Conservation (phyloP, 1,140 invertebrate species). For the Solenopsis fugax region DNA sequence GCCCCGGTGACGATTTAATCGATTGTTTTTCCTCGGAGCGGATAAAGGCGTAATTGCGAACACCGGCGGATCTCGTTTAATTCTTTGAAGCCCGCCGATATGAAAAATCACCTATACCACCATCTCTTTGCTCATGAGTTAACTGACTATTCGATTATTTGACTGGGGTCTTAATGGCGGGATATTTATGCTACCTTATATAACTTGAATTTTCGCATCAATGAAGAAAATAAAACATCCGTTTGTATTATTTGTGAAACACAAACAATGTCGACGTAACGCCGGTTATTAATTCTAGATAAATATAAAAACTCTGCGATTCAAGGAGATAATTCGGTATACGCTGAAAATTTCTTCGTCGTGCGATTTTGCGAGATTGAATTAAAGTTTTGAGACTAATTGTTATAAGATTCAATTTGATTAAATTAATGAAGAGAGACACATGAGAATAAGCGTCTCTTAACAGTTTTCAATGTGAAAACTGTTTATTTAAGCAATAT, state of each 20-base stretch:
- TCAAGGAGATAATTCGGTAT: not conserved
- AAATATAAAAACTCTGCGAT: not conserved
- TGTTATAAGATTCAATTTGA: not conserved
- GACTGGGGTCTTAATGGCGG: slow-evolving; percentile 5
- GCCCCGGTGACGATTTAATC: slow-evolving; percentile 73
- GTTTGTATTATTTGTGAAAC: not conserved
- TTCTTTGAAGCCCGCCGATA: slow-evolving; percentile 45
- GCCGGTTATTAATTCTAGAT: slow-evolving; percentile 12
- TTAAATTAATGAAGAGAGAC: not conserved
- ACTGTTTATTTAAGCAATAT: not conserved
- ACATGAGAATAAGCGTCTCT: not conserved
- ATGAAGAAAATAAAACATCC: not conserved
- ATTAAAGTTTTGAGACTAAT: slow-evolving; percentile 3
- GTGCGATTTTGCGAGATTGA: not conserved
- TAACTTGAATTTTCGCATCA: not conserved
- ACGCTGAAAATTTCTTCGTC: not conserved
- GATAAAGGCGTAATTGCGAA: slow-evolving; percentile 64
- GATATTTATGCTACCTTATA: slow-evolving; percentile 15
- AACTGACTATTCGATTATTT: slow-evolving; percentile 28
- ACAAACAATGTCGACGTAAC: not conserved
- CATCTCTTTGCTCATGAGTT: not conserved
- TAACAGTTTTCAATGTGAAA: not conserved
- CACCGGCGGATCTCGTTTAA: slow-evolving; percentile 55
- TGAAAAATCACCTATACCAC: slow-evolving; percentile 52
- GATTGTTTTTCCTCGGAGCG: slow-evolving; percentile 59